Conservation (phyloP, 2,113 vertebrate genomes). For the Piaya cayana region DNA sequence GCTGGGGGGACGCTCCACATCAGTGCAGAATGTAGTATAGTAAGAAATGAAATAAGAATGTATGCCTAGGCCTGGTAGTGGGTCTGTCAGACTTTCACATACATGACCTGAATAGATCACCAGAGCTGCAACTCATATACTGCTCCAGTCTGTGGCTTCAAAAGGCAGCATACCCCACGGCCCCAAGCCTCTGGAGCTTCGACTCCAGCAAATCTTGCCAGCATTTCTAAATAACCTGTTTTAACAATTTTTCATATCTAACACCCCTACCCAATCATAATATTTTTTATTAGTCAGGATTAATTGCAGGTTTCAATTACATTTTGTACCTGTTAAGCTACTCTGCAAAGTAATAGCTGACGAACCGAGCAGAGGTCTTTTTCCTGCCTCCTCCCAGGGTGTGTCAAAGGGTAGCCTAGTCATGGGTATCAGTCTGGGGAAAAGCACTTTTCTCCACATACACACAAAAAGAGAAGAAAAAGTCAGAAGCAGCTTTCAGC, state of each 20-base stretch:
- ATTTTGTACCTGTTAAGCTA: neutral
- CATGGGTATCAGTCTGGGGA: neutral
- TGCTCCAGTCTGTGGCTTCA: neutral
- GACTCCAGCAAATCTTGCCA: neutral
- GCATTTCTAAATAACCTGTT: neutral
- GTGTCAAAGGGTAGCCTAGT: neutral
- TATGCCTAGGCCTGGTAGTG: neutral
- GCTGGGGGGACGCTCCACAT: neutral
- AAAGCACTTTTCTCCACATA: neutral
- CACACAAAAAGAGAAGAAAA: neutral
- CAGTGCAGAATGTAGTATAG: neutral
- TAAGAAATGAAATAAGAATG: neutral
- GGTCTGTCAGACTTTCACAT: neutral
- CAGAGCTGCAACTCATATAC: accelerated
- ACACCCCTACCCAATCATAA: neutral
- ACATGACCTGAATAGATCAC: neutral
- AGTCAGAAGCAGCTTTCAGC: neutral
- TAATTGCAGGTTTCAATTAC: neutral
- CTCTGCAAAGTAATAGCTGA: neutral
- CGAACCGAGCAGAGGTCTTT: neutral
- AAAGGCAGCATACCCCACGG: neutral
- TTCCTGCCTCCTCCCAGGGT: neutral
- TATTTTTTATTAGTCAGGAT: neutral
- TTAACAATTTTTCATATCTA: neutral
- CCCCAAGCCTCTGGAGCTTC: neutral